These are phyloP conservation scores for Nomada lathburiana DNA, from an alignment of 2,888 invertebrate genomes.

Conservation along the genomic window DNA sequence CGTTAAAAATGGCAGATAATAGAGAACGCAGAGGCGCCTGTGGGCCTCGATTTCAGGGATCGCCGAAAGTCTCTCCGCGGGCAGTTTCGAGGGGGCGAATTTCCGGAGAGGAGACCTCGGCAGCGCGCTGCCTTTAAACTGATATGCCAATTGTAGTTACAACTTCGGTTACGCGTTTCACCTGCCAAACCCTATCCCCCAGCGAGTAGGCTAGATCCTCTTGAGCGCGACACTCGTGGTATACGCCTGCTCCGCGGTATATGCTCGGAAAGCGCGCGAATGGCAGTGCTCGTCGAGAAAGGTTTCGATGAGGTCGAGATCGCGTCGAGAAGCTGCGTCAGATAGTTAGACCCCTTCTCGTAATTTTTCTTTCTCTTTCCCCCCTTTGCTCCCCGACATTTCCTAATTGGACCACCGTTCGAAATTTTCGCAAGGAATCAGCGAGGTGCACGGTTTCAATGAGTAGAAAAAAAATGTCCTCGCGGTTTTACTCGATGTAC, in stretches of 20 bases:
- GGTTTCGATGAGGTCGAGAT: conserved; percentile 48
- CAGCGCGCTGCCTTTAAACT: conserved; percentile 55
- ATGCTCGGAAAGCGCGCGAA: conserved; percentile 60
- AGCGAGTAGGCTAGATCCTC: conserved; percentile 50
- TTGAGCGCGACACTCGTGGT: conserved; percentile 44
- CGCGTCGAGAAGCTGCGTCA: conserved; percentile 21
- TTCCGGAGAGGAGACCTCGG: conserved; percentile 59
- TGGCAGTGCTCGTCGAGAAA: conserved; percentile 71
- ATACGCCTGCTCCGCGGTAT: conserved; percentile 35
- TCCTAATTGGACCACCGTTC: conserved; percentile 21
- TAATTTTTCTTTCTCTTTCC: too few relatives aligned
- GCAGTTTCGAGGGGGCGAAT: conserved; percentile 42
- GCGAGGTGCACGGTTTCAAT: background rate
- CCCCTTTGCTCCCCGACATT: background rate
- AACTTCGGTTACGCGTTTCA: conserved; percentile 58
- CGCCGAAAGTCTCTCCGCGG: background rate
- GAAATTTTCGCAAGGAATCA: conserved; percentile 8
- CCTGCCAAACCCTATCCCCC: conserved; percentile 19
- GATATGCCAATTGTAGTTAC: conserved; percentile 72
- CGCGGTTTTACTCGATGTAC: conserved; percentile 36
- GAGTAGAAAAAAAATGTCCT: conserved; percentile 16
- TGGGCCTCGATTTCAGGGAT: conserved; percentile 20
- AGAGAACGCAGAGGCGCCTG: conserved; percentile 9
- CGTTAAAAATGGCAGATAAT: conserved; percentile 36
- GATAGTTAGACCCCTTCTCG: too few relatives aligned